Evolutionary conservation across 2,797 vertebrate species (phyloP).

Genomic region (Gymnodraco acuticeps): DNA sequence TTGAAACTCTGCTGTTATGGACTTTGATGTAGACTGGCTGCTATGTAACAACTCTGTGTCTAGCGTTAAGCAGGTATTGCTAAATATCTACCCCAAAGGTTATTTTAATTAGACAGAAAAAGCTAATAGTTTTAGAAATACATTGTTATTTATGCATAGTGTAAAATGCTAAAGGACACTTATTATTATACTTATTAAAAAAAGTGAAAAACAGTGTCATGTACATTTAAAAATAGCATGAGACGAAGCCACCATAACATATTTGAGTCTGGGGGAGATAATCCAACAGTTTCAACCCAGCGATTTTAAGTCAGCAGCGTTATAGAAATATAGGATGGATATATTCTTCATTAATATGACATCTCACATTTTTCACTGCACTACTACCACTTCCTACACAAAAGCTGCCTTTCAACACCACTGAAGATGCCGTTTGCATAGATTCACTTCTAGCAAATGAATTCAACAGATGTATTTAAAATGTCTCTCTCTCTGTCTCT

Average conservation of each 20-base stretch:
- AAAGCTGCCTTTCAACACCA: not conserved
- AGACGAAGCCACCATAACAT: not conserved
- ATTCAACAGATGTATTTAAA: constrained; percentile 61
- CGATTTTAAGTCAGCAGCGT: not conserved
- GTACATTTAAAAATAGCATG: not conserved
- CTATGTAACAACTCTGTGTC: not conserved
- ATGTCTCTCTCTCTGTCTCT: constrained; percentile 19
- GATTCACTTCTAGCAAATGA: constrained; percentile 43
- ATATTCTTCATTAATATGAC: not conserved
- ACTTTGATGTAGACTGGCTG: not conserved
- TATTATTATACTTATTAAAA: too few species aligned
- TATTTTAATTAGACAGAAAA: not conserved
- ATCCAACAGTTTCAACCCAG: not conserved
- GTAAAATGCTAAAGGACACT: too few species aligned
- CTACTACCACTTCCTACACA: not conserved
- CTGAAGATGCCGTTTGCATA: not conserved
- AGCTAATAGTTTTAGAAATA: not conserved
- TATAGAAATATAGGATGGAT: not conserved
- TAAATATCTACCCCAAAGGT: too few species aligned
- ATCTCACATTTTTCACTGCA: not conserved
- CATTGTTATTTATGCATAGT: not conserved
- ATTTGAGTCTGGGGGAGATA: not conserved
- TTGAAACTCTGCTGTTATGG: not conserved
- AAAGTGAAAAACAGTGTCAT: not conserved
- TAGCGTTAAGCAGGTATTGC: not conserved